A percentile compares a stretch with the other conserved stretches of the same genome.
phyloP scores from a whole-genome alignment of 2,888 invertebrate species.

The Odiellus spinosus region DNA sequence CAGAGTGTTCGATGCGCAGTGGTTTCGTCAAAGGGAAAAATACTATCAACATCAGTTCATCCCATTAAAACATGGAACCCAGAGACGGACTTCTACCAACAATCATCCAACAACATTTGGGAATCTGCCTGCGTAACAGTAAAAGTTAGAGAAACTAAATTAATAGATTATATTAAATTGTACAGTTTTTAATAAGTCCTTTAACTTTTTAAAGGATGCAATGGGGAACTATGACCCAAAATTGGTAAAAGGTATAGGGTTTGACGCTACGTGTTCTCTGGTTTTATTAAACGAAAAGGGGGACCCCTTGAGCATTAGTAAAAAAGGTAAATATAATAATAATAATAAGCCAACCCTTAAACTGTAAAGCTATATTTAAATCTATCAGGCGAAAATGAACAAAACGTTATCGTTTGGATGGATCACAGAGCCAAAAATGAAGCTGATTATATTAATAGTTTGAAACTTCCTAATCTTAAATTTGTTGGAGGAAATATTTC shows the following conservation, averaged over 20 bases:
- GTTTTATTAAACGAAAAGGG: slow-evolving; percentile 57
- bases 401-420: slow-evolving; percentile 82
- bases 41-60: slow-evolving; percentile 17
- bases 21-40: slow-evolving; percentile 45
- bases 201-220: slow-evolving; percentile 2
- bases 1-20: slow-evolving; percentile 75
- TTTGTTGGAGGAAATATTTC: slow-evolving; percentile 85
- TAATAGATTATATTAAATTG: background rate
- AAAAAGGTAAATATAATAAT: slow-evolving; percentile 15
- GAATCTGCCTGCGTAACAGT: slow-evolving; percentile 50
- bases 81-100: slow-evolving; percentile 61
- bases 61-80: slow-evolving; percentile 60
- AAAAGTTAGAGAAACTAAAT: slow-evolving; percentile 42
- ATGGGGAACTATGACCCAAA: slow-evolving; percentile 3
- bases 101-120: slow-evolving; percentile 84
- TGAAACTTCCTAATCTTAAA: slow-evolving; percentile 54
- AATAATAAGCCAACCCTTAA: too few relatives aligned
- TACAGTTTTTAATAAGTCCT: too few relatives aligned
- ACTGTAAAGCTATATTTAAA: too few relatives aligned
- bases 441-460: slow-evolving; percentile 59
- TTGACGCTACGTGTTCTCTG: slow-evolving; percentile 89
- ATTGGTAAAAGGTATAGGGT: slow-evolving; percentile 64
- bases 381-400: slow-evolving; percentile 31
- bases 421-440: slow-evolving; percentile 71
- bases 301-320: slow-evolving; percentile 46